Percentiles rank a stretch among this genome's conserved stretches.
phyloP scores from a whole-genome alignment of 2,888 invertebrate genomes.

The Aspidiotus destructor region DNA sequence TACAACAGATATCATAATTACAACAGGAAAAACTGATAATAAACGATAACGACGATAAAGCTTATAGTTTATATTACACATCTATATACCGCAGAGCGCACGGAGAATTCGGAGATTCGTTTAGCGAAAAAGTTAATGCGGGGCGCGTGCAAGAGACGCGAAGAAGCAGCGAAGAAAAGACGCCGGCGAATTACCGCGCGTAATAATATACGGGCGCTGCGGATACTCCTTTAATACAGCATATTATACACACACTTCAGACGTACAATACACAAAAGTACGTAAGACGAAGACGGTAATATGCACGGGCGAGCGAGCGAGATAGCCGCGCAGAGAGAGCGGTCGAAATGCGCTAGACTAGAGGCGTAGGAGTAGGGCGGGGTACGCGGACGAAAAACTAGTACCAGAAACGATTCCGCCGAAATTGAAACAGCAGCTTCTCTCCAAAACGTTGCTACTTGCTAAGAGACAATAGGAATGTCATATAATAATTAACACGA shows the following conservation, averaged over 20 bases:
- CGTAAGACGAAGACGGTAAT: too few relatives aligned
- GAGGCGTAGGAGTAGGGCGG: too few relatives aligned
- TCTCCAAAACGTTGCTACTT: slow-evolving; percentile 20
- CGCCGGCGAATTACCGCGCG: too few relatives aligned
- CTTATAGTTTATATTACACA: background rate
- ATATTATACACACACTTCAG: too few relatives aligned
- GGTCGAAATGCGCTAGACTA: too few relatives aligned
- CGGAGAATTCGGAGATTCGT: slow-evolving; percentile 17
- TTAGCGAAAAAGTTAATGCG: slow-evolving; percentile 6
- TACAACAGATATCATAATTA: slow-evolving; percentile 28
- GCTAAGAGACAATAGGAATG: slow-evolving; percentile 24
- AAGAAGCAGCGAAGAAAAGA: background rate
- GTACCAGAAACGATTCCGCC: slow-evolving; percentile 8
- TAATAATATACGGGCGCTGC: too few relatives aligned
- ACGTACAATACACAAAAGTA: too few relatives aligned
- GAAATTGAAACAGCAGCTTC: slow-evolving; percentile 25
- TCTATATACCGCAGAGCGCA: background rate
- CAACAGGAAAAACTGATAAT: slow-evolving; percentile 27
- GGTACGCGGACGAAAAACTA: too few relatives aligned
- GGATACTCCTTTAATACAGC: too few relatives aligned
- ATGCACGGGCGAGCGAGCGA: too few relatives aligned
- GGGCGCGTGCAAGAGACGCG: background rate
- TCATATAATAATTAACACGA: slow-evolving; percentile 26
- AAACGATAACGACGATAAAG: slow-evolving; percentile 25
- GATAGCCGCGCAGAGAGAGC: too few relatives aligned